Conservation (phyloP, 2,113 vertebrate genomes). For the Pitta sordida region DNA sequence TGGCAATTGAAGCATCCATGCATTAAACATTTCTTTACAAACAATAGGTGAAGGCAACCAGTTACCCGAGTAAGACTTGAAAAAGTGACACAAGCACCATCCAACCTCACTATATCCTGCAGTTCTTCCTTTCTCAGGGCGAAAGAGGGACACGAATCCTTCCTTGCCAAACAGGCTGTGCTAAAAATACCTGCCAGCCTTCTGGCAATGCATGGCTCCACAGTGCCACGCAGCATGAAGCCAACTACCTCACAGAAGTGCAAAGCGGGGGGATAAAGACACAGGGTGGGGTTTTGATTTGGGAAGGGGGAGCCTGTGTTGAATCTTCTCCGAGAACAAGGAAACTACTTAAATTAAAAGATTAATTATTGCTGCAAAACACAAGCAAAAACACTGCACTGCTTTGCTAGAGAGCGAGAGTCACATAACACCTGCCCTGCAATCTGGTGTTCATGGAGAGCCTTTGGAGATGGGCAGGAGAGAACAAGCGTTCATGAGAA, state of each 20-base stretch:
- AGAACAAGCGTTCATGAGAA: background rate
- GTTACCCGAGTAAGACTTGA: background rate
- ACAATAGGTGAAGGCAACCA: background rate
- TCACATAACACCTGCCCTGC: slow-evolving; percentile 25
- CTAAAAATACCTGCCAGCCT: slow-evolving; percentile 55
- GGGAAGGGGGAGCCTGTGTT: background rate
- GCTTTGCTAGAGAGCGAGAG: background rate
- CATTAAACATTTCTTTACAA: slow-evolving; percentile 24
- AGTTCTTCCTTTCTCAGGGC: background rate
- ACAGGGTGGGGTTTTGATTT: background rate
- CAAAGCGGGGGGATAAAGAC: background rate
- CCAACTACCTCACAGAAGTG: background rate
- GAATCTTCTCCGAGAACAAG: background rate
- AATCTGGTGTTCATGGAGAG: slow-evolving; percentile 6
- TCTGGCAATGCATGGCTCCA: background rate
- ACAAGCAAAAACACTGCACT: background rate
- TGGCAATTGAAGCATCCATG: background rate
- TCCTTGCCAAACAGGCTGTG: slow-evolving; percentile 3
- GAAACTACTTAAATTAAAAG: background rate
- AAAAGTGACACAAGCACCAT: background rate
- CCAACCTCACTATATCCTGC: background rate
- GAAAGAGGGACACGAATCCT: background rate
- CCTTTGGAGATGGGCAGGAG: background rate
- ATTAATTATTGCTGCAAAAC: background rate
- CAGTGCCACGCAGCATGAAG: fast-evolving